Evolutionary conservation across 92 coral and sea anemone species (phyloP), one percentile per base, ranked within the genome.

Genomic region (Micromussa lordhowensis): DNA sequence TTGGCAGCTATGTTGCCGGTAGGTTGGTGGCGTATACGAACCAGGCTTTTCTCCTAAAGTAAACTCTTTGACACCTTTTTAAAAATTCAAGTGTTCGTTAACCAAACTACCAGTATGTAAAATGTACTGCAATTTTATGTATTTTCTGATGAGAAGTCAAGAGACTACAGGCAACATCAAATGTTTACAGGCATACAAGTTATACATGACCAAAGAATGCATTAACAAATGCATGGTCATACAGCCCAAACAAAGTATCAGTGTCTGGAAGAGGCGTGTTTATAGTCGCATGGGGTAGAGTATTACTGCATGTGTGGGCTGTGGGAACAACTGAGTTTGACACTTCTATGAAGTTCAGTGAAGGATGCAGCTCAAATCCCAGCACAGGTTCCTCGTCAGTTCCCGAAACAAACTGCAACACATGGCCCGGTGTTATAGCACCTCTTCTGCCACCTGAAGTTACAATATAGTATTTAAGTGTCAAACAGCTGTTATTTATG

Each of bases 371-470:
- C 35, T 79, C 49, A 64, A 90, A 90, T 13, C 93, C 93, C 55
- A 90, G 80, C 49, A 86, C 82, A 53, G 93, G 93, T 75, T 90
- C 77, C 59, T 87, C 86, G 29, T 87, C 80, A 64, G 91, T 76
- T 40, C 91, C 91, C 16, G 91, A 35, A 30, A 53, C 82, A 80
- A 87, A 80, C 49, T 40, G 53, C 75, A 80, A 59, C 49, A 80
- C 57, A 36, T 87, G 86, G 58, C 34, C 86, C 78, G 68, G 91
- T 74, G 91, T 87, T 24, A 80, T 21, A 68, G 74, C 59, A 54
- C 59, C 59, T 54, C 59, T 54, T 54, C 59, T 54, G 59, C 59
- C 59, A 54, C 59, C 59, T 54, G 19, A 54, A 54, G 59, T 54
- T 54, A 54, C 59, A 54, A 8, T 54, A 54, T 54, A 54, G 59